Conservation (phyloP, 2,888 invertebrate species). For the Platycheirus albimanus region DNA sequence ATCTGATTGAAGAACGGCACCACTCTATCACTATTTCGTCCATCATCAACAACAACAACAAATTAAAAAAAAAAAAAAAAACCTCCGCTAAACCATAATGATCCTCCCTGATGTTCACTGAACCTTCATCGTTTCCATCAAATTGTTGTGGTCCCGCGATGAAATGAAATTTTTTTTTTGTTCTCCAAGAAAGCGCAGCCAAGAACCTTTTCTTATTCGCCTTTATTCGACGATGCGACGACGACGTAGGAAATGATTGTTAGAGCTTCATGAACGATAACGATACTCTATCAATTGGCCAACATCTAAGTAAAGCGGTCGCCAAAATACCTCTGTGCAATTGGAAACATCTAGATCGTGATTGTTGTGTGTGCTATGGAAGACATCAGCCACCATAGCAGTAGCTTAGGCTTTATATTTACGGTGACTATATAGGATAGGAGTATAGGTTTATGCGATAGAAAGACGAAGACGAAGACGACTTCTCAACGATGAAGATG, state of each 20-base stretch:
- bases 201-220: conserved; percentile 46
- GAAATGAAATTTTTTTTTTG: conserved; percentile 11
- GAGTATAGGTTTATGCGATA: too few relatives aligned
- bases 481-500: conserved; percentile 73
- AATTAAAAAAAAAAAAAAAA: neutral
- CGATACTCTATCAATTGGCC: conserved; percentile 72
- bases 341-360: conserved; percentile 74
- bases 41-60: too few relatives aligned
- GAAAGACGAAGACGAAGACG: conserved; percentile 32
- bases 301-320: conserved; percentile 74
- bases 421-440: too few relatives aligned
- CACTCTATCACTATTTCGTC: neutral
- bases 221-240: too few relatives aligned
- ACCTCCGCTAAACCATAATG: conserved; percentile 15
- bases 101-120: conserved; percentile 47
- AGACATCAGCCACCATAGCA: conserved; percentile 43
- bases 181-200: conserved; percentile 39
- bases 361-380: conserved; percentile 49
- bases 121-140: conserved; percentile 65
- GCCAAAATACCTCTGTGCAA: conserved; percentile 69
- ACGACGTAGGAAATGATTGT: conserved; percentile 23
- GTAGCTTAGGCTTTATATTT: conserved; percentile 6
- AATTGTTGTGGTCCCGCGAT: conserved; percentile 45
- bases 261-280: conserved; percentile 57
- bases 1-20: conserved; percentile 4